Percentiles rank a stretch among this genome's conserved stretches.
Evolutionary conservation across 2,797 vertebrate genomes (phyloP).

Genomic region (Neosilurus mollespiculum): DNA sequence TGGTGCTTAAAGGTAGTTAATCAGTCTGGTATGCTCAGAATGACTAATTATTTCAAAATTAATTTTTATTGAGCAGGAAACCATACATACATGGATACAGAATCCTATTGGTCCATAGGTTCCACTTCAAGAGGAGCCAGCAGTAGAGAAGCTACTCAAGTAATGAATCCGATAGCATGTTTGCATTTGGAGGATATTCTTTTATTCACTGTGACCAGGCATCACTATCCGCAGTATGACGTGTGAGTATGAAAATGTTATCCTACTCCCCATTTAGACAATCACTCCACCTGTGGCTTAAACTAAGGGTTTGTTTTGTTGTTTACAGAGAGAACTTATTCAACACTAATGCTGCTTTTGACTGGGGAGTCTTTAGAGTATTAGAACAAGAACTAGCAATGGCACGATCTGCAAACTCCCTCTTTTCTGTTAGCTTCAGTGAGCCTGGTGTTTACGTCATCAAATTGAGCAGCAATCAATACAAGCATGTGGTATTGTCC

Average conservation of each 20-base stretch:
- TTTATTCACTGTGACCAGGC: conserved; percentile 75
- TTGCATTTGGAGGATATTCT: conserved; percentile 71
- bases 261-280: not conserved
- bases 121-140: conserved; percentile 30
- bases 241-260: conserved; percentile 71
- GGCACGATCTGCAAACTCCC: conserved; percentile 59
- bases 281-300: not conserved
- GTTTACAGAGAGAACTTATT: conserved; percentile 81
- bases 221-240: conserved; percentile 85
- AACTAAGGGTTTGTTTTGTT: not conserved
- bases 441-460: conserved; percentile 83
- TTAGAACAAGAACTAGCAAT: conserved; percentile 74
- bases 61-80: conserved; percentile 40
- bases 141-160: conserved; percentile 58
- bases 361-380: conserved; percentile 84
- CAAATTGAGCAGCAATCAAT: conserved; percentile 75
- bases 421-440: conserved; percentile 79
- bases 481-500: conserved; percentile 80
- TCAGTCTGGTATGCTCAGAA: conserved; percentile 1
- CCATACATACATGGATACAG: conserved; percentile 38
- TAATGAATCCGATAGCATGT: conserved; percentile 83
- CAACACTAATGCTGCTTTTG: conserved; percentile 82
- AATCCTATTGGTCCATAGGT: conserved; percentile 32
- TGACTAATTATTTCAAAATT: conserved; percentile 20
- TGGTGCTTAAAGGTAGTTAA: conserved; percentile 26